Evolutionary conservation across 2,888 invertebrate genomes (phyloP), one percentile per base, ranked within the genome.

Genomic region (Polydesmus complanatus): DNA sequence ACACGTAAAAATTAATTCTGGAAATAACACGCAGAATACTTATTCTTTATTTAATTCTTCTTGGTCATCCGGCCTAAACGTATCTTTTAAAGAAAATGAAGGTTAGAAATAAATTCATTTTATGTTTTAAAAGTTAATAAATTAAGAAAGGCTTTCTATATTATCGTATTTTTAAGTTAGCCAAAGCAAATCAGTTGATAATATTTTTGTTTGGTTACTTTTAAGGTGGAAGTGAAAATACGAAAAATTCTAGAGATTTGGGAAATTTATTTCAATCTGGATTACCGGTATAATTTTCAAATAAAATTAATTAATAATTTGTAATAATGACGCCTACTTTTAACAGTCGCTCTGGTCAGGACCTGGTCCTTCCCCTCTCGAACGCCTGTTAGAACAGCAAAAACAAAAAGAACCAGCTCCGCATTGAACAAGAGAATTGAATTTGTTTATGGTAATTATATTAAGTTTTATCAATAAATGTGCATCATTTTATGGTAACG

Each of bases 331-430:
- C n/a, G 18, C 37, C 48, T 47, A n/a, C n/a, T n/a, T n/a, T 1
- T 56, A 19, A 18, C 81, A 87, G 80, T 85, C 86, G 1, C 75
- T 88, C 52, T 86, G 86, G 84, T 83, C 84, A 14, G 84, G 84
- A 0, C 83, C 85, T 3, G 85, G 85, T 2, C 85, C 86, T 1
- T 86, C 87, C 47, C 87, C 88, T 0, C 77, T 89, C 61, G 86
- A 88, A 72, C 81, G 86, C 50, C 79, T 89, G 22, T 74, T 89
- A 64, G 87, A 88, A 71, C 86, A 87, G 68, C 88, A 89, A 75
- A 85, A 84, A 60, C 70, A 70, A 56, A 70, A 73, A 64, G 72
- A 72, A 64, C 68, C 68, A 11, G 71, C 73, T 59, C 71, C 72
- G 56, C 73, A 72, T 66, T 73, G 73, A 73, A 68, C 56, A n/a